Evolutionary conservation across 2,113 vertebrate genomes (phyloP).

Genomic region (Prolemur simus): DNA sequence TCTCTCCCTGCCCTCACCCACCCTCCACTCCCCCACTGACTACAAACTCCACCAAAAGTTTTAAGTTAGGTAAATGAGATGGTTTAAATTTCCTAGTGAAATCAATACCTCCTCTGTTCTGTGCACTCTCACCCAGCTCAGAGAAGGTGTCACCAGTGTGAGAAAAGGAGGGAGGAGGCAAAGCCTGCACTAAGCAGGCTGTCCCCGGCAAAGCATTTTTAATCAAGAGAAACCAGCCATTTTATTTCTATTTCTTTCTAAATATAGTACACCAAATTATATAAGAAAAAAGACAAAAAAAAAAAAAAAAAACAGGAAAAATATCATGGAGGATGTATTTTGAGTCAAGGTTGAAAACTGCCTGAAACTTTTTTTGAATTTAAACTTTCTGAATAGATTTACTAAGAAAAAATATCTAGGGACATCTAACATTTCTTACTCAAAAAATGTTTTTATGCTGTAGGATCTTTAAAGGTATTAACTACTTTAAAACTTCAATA

Average conservation of each 20-base stretch:
- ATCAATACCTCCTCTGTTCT: constrained; percentile 34
- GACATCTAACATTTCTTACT: background rate
- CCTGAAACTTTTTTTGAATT: background rate
- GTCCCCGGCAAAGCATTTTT: background rate
- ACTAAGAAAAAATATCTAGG: background rate
- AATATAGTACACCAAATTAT: background rate
- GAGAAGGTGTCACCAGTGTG: background rate
- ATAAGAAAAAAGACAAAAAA: background rate
- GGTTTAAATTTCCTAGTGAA: constrained; percentile 56
- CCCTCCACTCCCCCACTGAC: background rate
- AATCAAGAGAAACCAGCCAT: background rate
- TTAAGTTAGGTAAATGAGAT: background rate
- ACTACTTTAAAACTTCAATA: background rate
- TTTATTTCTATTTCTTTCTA: background rate
- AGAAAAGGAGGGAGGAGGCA: background rate
- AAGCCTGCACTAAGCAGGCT: background rate
- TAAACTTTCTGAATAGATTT: background rate
- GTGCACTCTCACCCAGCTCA: background rate
- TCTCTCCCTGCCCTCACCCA: background rate
- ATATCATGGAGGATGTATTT: background rate
- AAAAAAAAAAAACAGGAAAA: background rate
- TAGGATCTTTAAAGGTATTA: background rate
- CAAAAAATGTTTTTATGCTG: background rate
- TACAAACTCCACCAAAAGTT: background rate
- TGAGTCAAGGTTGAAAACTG: background rate